Conservation (phyloP, 2,113 vertebrate species). For the Semicossyphus pulcher region DNA sequence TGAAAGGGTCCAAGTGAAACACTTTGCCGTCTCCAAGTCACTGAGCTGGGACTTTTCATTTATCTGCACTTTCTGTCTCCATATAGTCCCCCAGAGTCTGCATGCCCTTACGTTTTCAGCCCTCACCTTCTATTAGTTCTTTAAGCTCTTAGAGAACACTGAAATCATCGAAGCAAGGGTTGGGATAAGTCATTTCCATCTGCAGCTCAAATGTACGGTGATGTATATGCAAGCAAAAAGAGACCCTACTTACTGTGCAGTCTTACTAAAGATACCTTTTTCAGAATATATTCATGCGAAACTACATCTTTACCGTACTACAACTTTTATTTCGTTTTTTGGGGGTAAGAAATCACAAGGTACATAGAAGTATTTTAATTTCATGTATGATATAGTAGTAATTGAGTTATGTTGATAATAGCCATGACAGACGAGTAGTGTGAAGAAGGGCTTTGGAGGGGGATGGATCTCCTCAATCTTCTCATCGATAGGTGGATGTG, state of each 20-base stretch:
- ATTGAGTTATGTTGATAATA: conserved; percentile 57
- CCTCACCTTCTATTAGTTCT: conserved; percentile 29
- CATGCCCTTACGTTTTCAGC: conserved; percentile 9
- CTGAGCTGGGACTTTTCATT: conserved; percentile 37
- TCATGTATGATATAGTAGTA: conserved; percentile 53
- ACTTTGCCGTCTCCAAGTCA: conserved; percentile 5
- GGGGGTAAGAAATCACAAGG: conserved; percentile 45
- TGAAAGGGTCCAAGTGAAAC: not conserved
- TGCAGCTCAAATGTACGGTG: conserved; percentile 44
- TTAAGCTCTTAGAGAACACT: conserved; percentile 24
- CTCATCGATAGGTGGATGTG: not conserved
- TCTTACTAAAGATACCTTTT: conserved; percentile 44
- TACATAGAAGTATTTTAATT: conserved; percentile 68
- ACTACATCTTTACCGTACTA: conserved; percentile 71
- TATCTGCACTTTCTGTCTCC: conserved; percentile 50
- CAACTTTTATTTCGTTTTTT: no score
- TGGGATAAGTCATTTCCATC: conserved; percentile 28
- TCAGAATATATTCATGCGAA: conserved; percentile 58
- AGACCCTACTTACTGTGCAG: conserved; percentile 80
- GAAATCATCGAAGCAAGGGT: conserved; percentile 4
- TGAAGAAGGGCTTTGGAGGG: conserved; percentile 23
- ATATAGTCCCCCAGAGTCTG: conserved; percentile 25
- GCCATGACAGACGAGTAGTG: conserved; percentile 59
- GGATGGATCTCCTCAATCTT: not conserved
- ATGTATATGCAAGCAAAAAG: conserved; percentile 76